These are phyloP conservation scores for Escarpia spicata DNA, from an alignment of 2,888 invertebrate genomes.

Conservation along the genomic window DNA sequence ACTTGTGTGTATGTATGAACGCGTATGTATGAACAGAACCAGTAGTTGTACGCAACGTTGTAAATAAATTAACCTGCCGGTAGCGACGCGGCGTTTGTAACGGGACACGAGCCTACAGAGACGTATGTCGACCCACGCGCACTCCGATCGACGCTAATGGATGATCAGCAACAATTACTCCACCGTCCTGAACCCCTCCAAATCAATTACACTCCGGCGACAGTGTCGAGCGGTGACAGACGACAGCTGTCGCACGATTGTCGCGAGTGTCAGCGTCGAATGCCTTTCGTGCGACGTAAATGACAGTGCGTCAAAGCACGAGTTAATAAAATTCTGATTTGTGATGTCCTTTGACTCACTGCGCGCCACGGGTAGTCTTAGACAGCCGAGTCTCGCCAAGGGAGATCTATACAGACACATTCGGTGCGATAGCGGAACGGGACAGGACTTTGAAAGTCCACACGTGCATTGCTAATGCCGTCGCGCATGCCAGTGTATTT, in stretches of 20 bases:
- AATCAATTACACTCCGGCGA: conserved; percentile 5
- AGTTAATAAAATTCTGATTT: conserved; percentile 6
- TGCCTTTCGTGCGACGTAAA: not conserved
- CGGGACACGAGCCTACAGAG: not conserved
- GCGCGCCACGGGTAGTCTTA: not conserved
- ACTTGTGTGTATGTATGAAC: too few species aligned
- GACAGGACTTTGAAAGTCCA: not conserved
- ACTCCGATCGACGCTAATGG: not conserved
- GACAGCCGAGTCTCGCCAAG: not conserved
- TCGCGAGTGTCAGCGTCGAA: not conserved
- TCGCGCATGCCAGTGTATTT: not conserved
- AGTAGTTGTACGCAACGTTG: too few species aligned
- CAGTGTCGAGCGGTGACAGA: conserved; percentile 1
- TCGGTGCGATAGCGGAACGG: not conserved
- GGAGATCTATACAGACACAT: not conserved
- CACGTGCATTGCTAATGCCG: not conserved
- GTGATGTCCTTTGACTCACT: not conserved
- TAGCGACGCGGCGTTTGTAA: not conserved
- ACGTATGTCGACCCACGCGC: not conserved
- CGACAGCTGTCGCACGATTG: not conserved
- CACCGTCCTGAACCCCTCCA: not conserved
- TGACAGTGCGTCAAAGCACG: not conserved
- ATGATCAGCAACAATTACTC: not conserved
- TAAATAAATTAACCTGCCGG: too few species aligned
- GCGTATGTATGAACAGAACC: too few species aligned